Conservation (phyloP, 2,113 vertebrate species). For the Orcinus orca region DNA sequence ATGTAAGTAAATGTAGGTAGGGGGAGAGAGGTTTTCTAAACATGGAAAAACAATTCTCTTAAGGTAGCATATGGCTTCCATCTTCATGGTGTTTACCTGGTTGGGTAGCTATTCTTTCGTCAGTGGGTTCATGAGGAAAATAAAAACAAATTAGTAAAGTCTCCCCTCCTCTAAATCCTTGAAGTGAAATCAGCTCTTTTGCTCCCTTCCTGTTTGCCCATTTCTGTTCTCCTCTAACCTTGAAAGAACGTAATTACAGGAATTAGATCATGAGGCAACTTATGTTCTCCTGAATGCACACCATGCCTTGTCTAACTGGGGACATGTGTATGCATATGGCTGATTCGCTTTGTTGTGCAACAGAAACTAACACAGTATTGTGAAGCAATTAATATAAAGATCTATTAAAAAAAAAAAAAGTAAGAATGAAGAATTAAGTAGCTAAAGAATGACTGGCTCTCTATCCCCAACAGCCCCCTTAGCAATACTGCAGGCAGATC, state of each 20-base stretch:
- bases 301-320: neutral
- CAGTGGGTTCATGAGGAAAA: too few relatives aligned
- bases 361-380: too few relatives aligned
- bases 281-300: neutral
- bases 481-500: neutral
- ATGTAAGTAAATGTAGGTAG: neutral
- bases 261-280: neutral
- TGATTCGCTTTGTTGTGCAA: too few relatives aligned
- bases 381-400: too few relatives aligned
- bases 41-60: neutral
- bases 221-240: neutral
- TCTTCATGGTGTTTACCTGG: neutral
- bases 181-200: neutral
- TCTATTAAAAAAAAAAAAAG: too few relatives aligned
- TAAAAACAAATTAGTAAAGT: neutral
- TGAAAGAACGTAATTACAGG: neutral
- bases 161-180: neutral
- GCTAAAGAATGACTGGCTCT: too few relatives aligned
- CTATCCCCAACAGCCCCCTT: neutral
- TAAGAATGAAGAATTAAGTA: too few relatives aligned
- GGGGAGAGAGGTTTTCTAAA: neutral
- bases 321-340: too few relatives aligned
- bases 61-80: neutral
- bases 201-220: neutral
- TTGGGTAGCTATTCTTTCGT: neutral